These are phyloP conservation scores for Folsomia candida DNA, from an alignment of 2,888 invertebrate genomes.

Conservation along the genomic window DNA sequence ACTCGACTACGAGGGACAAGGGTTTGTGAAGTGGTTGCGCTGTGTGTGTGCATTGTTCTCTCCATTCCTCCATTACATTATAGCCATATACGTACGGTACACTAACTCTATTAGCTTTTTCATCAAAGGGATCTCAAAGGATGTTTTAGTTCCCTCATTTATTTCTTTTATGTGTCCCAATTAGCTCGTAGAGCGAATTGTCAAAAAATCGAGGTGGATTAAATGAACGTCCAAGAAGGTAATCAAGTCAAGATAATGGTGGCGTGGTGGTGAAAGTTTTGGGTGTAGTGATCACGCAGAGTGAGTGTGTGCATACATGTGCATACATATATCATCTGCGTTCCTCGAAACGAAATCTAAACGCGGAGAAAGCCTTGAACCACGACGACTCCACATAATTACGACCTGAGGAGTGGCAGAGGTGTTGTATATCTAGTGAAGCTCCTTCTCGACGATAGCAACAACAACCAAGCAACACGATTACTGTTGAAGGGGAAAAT, in stretches of 20 bases:
- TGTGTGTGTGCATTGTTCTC: not conserved
- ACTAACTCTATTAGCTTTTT: conserved; percentile 10
- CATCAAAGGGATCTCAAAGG: conserved; percentile 6
- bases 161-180: conserved; percentile 43
- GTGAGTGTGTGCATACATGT: not conserved
- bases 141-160: conserved; percentile 33
- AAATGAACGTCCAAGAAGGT: not conserved
- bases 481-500: not conserved
- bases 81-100: too few species aligned
- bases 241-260: not conserved
- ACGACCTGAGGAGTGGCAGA: not conserved
- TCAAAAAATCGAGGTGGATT: conserved; percentile 14
- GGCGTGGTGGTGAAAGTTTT: not conserved
- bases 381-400: too few species aligned
- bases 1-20: not conserved
- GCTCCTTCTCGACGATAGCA: too few species aligned
- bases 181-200: conserved; percentile 39
- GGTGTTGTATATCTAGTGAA: not conserved
- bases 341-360: not conserved
- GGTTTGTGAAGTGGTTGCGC: not conserved
- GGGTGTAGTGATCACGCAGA: not conserved
- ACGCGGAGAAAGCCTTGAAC: not conserved
- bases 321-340: too few species aligned
- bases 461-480: not conserved
- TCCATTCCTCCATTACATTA: not conserved